These are phyloP conservation scores for Argya squamiceps DNA, from an alignment of 2,797 vertebrate genomes.

Conservation along the genomic window DNA sequence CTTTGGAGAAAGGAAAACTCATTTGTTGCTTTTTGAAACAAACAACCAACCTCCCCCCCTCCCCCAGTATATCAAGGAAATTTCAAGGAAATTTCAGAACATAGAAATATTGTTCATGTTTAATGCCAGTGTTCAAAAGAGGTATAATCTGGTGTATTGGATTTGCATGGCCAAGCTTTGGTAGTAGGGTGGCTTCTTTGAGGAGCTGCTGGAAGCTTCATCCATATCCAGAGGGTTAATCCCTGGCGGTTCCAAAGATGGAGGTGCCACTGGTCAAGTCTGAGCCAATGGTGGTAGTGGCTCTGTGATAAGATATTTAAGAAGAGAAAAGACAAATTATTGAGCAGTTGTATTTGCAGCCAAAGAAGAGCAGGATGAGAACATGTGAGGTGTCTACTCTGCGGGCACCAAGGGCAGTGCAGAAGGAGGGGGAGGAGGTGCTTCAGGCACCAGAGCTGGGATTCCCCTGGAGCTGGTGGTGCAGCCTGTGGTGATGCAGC, in stretches of 20 bases:
- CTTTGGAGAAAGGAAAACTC: background rate
- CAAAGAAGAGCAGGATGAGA: background rate
- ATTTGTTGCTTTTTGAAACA: background rate
- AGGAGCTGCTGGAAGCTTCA: background rate
- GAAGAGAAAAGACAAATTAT: background rate
- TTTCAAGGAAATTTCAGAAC: background rate
- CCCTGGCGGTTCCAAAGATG: background rate
- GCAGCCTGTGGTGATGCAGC: background rate
- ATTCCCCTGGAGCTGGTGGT: background rate
- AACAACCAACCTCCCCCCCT: too few relatives aligned
- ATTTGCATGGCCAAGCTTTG: background rate
- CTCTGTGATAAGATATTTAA: background rate
- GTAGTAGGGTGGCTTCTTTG: background rate
- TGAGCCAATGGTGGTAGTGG: background rate
- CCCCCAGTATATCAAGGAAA: background rate
- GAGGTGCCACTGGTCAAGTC: background rate
- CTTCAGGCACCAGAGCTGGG: background rate
- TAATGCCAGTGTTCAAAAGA: background rate
- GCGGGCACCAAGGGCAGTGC: background rate
- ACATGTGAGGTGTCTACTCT: rapidly evolving
- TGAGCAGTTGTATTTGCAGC: background rate
- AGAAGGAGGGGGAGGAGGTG: background rate
- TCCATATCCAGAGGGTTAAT: background rate
- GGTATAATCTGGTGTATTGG: background rate
- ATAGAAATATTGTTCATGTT: background rate